These are phyloP conservation scores for Ictalurus furcatus DNA, from an alignment of 2,113 vertebrate genomes.

Conservation along the genomic window DNA sequence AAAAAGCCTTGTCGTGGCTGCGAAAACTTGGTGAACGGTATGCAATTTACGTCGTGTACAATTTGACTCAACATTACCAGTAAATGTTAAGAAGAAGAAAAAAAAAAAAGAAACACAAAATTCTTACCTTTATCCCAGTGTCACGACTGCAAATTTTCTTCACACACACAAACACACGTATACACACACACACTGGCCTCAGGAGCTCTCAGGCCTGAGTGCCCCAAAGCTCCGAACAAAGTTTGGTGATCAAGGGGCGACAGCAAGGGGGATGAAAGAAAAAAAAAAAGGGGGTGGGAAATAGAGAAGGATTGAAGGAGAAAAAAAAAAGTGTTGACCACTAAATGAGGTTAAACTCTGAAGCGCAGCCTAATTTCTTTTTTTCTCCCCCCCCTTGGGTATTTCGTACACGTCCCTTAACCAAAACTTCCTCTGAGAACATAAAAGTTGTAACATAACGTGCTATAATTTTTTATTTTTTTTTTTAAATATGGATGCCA, in stretches of 20 bases:
- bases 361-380: conserved; percentile 69
- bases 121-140: conserved; percentile 64
- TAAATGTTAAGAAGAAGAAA: neutral
- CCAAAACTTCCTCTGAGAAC: neutral
- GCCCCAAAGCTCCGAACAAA: conserved; percentile 62
- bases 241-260: conserved; percentile 72
- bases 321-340: conserved; percentile 61
- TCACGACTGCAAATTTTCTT: neutral
- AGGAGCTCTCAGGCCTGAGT: conserved; percentile 65
- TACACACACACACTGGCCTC: conserved; percentile 57
- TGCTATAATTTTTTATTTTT: neutral
- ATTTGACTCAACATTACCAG: neutral
- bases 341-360: conserved; percentile 65
- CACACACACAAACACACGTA: neutral
- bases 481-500: too few relatives aligned
- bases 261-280: conserved; percentile 57
- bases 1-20: neutral
- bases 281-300: conserved; percentile 29
- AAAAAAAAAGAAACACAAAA: neutral
- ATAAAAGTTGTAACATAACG: neutral
- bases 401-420: neutral
- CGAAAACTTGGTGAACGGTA: neutral
- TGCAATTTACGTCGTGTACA: neutral
- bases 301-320: conserved; percentile 37
- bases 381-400: conserved; percentile 60